A percentile compares a stretch with the other conserved stretches of the same genome.
Conservation (phyloP, 2,888 invertebrate genomes). For the Augiades crinisus region DNA sequence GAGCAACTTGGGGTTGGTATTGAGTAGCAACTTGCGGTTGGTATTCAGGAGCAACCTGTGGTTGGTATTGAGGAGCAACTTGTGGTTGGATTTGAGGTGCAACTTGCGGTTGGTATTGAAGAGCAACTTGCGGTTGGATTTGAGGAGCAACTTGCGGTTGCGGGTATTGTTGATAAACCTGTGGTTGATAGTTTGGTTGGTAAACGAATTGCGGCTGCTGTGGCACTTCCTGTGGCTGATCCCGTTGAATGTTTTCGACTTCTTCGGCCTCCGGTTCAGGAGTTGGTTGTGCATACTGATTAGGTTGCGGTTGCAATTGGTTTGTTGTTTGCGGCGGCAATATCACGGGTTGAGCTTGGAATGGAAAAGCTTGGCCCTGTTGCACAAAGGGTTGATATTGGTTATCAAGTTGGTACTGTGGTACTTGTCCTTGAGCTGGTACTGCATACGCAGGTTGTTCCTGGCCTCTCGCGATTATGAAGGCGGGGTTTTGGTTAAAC, state of each 20-base stretch:
- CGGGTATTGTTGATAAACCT: constrained; percentile 29
- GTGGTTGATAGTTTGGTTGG: constrained; percentile 39
- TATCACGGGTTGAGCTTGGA: constrained; percentile 46
- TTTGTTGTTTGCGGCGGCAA: constrained; percentile 41
- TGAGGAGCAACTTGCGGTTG: constrained; percentile 27
- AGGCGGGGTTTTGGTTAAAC: constrained; percentile 44
- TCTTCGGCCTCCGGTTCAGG: constrained; percentile 27
- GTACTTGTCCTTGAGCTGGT: constrained; percentile 34
- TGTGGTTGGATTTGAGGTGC: constrained; percentile 31
- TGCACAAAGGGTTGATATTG: constrained; percentile 36
- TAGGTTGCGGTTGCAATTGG: constrained; percentile 39
- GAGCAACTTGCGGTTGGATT: constrained; percentile 30
- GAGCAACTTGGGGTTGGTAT: too few relatives aligned
- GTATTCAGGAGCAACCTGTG: too few relatives aligned
- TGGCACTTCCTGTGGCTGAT: constrained; percentile 37
- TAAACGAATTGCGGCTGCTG: constrained; percentile 31
- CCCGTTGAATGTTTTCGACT: constrained; percentile 11
- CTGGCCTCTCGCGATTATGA: constrained; percentile 40
- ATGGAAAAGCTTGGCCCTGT: constrained; percentile 36
- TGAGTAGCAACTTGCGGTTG: too few relatives aligned
- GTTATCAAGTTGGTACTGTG: constrained; percentile 39
- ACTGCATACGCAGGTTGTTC: constrained; percentile 35
- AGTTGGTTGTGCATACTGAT: constrained; percentile 28
- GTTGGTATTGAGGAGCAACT: too few relatives aligned
- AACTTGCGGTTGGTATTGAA: constrained; percentile 27